Conservation (phyloP, 2,113 vertebrate genomes). For the Datnioides undecimradiatus region DNA sequence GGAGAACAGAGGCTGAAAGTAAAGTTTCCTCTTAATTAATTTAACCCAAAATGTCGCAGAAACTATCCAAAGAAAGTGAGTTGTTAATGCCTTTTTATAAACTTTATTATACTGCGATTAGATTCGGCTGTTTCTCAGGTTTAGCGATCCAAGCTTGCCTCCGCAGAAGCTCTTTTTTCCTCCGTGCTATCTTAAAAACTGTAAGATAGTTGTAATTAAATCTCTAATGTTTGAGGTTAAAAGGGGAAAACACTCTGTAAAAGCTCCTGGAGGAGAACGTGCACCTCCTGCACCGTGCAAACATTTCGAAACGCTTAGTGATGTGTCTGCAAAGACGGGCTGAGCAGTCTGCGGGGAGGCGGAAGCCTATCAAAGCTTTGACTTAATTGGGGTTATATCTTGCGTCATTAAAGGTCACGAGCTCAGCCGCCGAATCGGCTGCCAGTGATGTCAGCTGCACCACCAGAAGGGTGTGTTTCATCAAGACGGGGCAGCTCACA, state of each 20-base stretch:
- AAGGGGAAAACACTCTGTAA: background rate
- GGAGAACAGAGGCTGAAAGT: background rate
- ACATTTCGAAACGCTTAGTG: background rate
- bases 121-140: background rate
- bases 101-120: background rate
- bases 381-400: constrained; percentile 43
- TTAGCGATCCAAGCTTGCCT: background rate
- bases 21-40: background rate
- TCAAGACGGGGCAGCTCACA: background rate
- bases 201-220: background rate
- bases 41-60: too few relatives aligned
- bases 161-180: background rate
- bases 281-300: background rate
- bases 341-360: background rate
- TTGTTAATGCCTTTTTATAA: background rate
- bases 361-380: constrained; percentile 51
- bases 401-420: constrained; percentile 42
- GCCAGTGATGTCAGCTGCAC: background rate
- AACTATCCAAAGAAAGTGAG: background rate
- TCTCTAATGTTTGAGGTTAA: background rate
- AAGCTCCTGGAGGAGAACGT: background rate
- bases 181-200: background rate
- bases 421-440: constrained; percentile 21
- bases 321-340: background rate
- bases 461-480: background rate